These are phyloP conservation scores for Pteropus rufus DNA, from an alignment of 2,797 vertebrate genomes.

Conservation along the genomic window DNA sequence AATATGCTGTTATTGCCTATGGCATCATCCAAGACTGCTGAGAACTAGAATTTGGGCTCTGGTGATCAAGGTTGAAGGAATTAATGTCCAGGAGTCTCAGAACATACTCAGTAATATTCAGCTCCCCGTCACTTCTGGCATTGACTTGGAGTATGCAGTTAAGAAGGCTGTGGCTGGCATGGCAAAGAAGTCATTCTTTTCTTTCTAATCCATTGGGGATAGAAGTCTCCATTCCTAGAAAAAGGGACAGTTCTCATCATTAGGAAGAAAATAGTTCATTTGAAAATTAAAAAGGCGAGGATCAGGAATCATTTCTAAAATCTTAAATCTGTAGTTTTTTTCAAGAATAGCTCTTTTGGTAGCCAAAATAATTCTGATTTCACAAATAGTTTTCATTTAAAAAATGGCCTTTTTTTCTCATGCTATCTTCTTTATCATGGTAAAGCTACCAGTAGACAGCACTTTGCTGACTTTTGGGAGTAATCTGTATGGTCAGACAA, in stretches of 20 bases:
- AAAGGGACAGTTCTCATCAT: not conserved
- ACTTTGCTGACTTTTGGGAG: not conserved
- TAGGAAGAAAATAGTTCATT: constrained; percentile 3
- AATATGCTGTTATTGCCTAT: constrained; percentile 92
- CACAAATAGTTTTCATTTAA: constrained; percentile 16
- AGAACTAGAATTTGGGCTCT: constrained; percentile 90
- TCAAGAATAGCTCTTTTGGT: not conserved
- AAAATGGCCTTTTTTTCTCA: not conserved
- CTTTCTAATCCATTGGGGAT: not conserved
- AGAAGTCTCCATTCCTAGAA: not conserved
- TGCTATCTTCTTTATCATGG: not conserved
- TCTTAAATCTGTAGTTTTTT: not conserved
- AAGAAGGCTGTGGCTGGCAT: constrained; percentile 89
- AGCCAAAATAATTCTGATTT: not conserved
- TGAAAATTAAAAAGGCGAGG: not conserved
- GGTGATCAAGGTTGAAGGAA: constrained; percentile 91
- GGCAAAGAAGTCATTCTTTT: constrained; percentile 79
- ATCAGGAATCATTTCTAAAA: not conserved
- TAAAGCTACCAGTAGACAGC: not conserved
- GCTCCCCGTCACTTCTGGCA: constrained; percentile 87
- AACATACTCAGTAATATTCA: constrained; percentile 88
- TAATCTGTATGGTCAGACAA: not conserved
- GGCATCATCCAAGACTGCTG: constrained; percentile 91
- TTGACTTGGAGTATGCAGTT: constrained; percentile 89
- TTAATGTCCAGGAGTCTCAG: constrained; percentile 90